Evolutionary conservation across 2,888 invertebrate species (phyloP).

Genomic region (Hololepta plana): DNA sequence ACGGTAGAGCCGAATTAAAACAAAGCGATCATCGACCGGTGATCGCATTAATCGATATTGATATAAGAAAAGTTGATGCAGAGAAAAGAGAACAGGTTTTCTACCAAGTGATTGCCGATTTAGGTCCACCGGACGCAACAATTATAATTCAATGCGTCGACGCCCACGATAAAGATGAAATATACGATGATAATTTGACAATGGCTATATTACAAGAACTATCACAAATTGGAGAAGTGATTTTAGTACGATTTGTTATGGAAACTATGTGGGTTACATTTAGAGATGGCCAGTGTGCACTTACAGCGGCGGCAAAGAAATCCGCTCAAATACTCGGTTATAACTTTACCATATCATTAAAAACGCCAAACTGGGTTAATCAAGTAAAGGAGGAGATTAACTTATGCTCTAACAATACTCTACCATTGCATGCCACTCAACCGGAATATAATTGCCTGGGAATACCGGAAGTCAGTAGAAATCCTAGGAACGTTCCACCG

Average conservation of each 20-base stretch:
- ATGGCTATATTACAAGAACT: constrained; percentile 62
- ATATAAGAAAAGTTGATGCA: constrained; percentile 64
- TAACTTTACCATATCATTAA: constrained; percentile 51
- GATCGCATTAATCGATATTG: constrained; percentile 75
- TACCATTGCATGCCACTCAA: constrained; percentile 40
- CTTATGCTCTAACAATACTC: constrained; percentile 69
- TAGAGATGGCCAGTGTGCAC: constrained; percentile 72
- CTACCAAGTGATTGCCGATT: constrained; percentile 56
- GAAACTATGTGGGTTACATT: constrained; percentile 86
- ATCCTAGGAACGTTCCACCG: constrained; percentile 25
- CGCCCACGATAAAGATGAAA: constrained; percentile 32
- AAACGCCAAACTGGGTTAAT: constrained; percentile 72
- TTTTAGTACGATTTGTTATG: constrained; percentile 78
- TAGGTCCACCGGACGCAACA: constrained; percentile 92
- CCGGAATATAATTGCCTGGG: constrained; percentile 29
- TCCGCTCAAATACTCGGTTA: constrained; percentile 39
- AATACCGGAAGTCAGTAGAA: constrained; percentile 31
- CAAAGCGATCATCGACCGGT: constrained; percentile 97
- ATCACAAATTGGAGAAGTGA: constrained; percentile 73
- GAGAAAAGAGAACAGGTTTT: constrained; percentile 64
- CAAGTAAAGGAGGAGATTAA: constrained; percentile 68
- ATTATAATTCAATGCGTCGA: constrained; percentile 47
- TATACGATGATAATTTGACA: constrained; percentile 69
- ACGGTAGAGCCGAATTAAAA: constrained; percentile 87
- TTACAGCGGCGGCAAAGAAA: constrained; percentile 41